Evolutionary conservation across 1,140 invertebrate genomes (phyloP).

Genomic region (Oppia nitens): DNA sequence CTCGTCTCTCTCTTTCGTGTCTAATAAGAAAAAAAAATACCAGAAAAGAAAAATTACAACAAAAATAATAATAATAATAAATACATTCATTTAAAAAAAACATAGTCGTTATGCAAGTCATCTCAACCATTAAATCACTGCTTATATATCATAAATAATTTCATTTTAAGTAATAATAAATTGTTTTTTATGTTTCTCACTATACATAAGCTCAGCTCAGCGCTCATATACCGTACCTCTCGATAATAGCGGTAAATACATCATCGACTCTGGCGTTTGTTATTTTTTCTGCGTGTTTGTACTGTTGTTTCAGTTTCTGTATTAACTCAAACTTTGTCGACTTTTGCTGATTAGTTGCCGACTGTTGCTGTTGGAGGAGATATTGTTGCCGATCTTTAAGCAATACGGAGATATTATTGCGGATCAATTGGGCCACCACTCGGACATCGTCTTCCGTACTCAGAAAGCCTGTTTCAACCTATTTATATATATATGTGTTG

Average conservation of each 20-base stretch:
- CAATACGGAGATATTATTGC: conserved; percentile 52
- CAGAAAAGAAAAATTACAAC: background rate
- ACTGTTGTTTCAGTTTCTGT: conserved; percentile 9
- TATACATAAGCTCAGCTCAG: background rate
- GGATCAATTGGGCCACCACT: conserved; percentile 68
- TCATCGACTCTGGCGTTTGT: background rate
- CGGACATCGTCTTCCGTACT: conserved; percentile 78
- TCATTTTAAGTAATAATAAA: background rate
- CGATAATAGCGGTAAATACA: background rate
- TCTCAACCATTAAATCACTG: background rate
- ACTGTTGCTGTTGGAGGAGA: conserved; percentile 30
- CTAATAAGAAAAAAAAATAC: background rate
- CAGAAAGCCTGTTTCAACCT: conserved; percentile 57
- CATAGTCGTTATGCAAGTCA: background rate
- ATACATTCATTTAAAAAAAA: background rate
- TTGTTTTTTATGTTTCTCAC: background rate
- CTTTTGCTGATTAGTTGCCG: conserved; percentile 20
- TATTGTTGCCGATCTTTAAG: conserved; percentile 37
- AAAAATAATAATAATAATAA: background rate
- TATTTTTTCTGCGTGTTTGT: conserved; percentile 5
- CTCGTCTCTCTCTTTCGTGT: conserved; percentile 5
- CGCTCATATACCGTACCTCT: background rate
- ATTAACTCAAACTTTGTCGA: conserved; percentile 3
- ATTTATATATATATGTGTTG: background rate
- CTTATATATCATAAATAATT: background rate